These are phyloP conservation scores for Serrognathus titanus DNA, from an alignment of 2,888 invertebrate genomes.

Conservation along the genomic window DNA sequence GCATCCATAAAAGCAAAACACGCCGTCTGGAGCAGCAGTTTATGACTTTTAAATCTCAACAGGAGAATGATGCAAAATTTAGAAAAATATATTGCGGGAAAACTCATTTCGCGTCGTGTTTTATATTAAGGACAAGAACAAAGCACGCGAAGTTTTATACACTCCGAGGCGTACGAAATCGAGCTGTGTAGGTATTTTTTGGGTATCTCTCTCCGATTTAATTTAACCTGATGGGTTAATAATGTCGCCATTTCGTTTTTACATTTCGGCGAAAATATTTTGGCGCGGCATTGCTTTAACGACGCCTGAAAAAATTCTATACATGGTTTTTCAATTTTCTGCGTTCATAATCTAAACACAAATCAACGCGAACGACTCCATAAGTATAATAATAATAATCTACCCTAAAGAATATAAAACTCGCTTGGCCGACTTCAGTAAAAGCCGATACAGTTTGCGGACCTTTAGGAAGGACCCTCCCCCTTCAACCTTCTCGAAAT, in stretches of 20 bases:
- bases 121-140: not conserved
- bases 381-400: slow-evolving; percentile 13
- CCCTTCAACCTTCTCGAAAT: slow-evolving; percentile 23
- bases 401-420: slow-evolving; percentile 14
- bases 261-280: slow-evolving; percentile 1
- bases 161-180: too few relatives aligned
- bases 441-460: slow-evolving; percentile 12
- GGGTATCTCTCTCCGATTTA: not conserved
- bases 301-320: not conserved
- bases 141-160: not conserved
- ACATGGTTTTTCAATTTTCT: slow-evolving; percentile 7
- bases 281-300: not conserved
- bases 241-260: not conserved
- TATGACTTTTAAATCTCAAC: slow-evolving; percentile 19
- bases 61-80: slow-evolving; percentile 17
- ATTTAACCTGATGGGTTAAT: not conserved
- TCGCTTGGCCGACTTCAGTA: slow-evolving; percentile 8
- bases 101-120: slow-evolving; percentile 1
- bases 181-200: not conserved
- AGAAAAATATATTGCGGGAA: slow-evolving; percentile 11
- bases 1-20: slow-evolving; percentile 21
- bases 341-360: slow-evolving; percentile 11
- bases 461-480: slow-evolving; percentile 19
- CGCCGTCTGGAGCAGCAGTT: slow-evolving; percentile 20
- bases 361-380: slow-evolving; percentile 13